These are phyloP conservation scores for Aphelocoma californica DNA, from an alignment of 2,797 vertebrate species.

Conservation along the genomic window DNA sequence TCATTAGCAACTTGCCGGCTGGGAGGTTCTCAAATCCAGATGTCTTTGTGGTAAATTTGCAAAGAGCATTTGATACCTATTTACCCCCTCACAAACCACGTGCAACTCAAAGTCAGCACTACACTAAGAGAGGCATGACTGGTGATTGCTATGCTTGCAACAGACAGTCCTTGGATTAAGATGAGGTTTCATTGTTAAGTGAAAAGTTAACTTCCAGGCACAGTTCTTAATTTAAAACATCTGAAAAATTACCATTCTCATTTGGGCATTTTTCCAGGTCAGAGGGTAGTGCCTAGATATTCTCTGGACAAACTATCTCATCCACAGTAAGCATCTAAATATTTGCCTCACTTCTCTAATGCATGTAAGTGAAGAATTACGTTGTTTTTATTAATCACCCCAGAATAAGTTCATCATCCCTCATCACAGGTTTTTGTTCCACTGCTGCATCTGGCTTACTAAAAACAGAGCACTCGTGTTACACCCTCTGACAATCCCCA, in stretches of 20 bases:
- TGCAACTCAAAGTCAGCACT: conserved; percentile 16
- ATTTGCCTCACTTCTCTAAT: background rate
- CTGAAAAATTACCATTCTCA: conserved; percentile 1
- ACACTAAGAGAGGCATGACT: background rate
- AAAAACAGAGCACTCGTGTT: background rate
- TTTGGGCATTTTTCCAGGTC: background rate
- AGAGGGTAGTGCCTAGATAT: background rate
- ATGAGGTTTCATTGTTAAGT: background rate
- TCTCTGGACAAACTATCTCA: background rate
- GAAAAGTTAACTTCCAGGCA: conserved; percentile 22
- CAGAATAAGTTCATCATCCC: background rate
- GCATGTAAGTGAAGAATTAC: background rate
- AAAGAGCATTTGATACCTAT: background rate
- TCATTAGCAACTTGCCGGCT: conserved; percentile 29
- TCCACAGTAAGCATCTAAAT: background rate
- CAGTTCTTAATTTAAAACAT: conserved; percentile 36
- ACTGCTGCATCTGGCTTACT: background rate
- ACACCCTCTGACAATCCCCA: background rate
- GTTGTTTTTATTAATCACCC: background rate
- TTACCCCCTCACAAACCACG: background rate
- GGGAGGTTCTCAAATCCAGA: conserved; percentile 40
- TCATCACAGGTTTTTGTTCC: background rate
- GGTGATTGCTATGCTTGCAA: background rate
- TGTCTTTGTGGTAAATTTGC: conserved; percentile 30
- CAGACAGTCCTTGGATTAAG: background rate